These are phyloP conservation scores for Epiblema foenella DNA, from an alignment of 2,888 invertebrate species.

Conservation along the genomic window DNA sequence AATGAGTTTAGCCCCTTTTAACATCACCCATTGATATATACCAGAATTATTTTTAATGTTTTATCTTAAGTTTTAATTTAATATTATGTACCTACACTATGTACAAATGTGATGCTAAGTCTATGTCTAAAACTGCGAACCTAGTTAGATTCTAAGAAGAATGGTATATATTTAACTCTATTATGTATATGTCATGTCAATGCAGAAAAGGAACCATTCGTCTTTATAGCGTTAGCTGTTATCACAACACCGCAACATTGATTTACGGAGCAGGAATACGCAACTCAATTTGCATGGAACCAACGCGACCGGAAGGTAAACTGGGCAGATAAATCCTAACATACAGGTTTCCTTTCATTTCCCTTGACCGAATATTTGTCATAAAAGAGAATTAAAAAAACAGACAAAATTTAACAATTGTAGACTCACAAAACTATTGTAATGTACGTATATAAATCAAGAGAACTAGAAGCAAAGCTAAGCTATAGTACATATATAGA, in stretches of 20 bases:
- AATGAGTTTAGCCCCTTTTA: no score
- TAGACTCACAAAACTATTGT: no score
- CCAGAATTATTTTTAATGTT: no score
- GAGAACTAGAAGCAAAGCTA: no score
- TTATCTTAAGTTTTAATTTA: no score
- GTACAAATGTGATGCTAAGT: no score
- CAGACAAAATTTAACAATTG: no score
- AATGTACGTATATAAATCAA: no score
- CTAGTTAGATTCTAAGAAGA: background rate
- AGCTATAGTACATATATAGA: no score
- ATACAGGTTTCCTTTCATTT: conserved; percentile 38
- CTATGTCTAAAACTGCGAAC: conserved; percentile 14
- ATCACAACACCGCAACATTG: background rate
- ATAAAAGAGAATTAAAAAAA: background rate
- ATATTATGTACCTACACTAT: no score
- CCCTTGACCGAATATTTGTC: conserved; percentile 34
- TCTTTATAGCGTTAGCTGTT: background rate
- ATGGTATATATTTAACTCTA: background rate
- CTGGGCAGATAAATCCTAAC: conserved; percentile 13
- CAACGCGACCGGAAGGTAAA: conserved; percentile 27
- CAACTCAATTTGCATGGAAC: conserved; percentile 29
- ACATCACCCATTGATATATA: no score
- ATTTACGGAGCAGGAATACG: conserved; percentile 2
- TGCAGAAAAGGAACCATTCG: conserved; percentile 3
- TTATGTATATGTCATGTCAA: conserved; percentile 7